Conservation (phyloP, 2,113 vertebrate genomes). For the Gobius niger region DNA sequence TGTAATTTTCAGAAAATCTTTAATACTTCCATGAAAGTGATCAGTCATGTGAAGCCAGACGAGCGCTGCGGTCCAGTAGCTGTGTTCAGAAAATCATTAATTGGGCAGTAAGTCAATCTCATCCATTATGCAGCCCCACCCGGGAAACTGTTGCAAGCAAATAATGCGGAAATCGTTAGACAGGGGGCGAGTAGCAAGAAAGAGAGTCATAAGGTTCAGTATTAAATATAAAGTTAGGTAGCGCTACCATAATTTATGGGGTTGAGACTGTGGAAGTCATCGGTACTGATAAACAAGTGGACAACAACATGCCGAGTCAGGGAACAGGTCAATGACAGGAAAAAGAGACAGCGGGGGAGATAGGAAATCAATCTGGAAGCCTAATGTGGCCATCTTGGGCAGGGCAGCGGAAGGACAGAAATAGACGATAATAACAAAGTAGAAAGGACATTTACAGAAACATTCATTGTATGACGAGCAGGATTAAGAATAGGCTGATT, state of each 20-base stretch:
- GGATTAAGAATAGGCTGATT: neutral
- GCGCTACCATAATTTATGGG: slow-evolving; percentile 50
- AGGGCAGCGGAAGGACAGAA: slow-evolving; percentile 7
- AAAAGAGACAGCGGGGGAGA: slow-evolving; percentile 41
- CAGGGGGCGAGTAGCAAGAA: slow-evolving; percentile 51
- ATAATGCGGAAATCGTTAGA: slow-evolving; percentile 64
- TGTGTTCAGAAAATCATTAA: slow-evolving; percentile 67
- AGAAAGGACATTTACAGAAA: slow-evolving; percentile 20
- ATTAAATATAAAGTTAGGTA: slow-evolving; percentile 49
- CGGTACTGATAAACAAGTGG: slow-evolving; percentile 26
- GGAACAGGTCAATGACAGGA: slow-evolving; percentile 50
- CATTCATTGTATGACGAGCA: neutral
- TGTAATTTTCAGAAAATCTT: slow-evolving; percentile 44
- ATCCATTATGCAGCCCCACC: slow-evolving; percentile 70
- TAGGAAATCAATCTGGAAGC: slow-evolving; percentile 57
- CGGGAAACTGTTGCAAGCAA: slow-evolving; percentile 51
- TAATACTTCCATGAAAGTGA: slow-evolving; percentile 42
- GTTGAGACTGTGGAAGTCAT: slow-evolving; percentile 41
- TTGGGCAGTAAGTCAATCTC: slow-evolving; percentile 71
- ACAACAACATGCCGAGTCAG: slow-evolving; percentile 40
- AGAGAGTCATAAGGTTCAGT: slow-evolving; percentile 52
- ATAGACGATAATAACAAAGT: slow-evolving; percentile 27
- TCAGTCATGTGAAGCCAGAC: slow-evolving; percentile 58
- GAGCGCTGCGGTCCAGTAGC: slow-evolving; percentile 36
- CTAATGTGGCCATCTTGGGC: slow-evolving; percentile 41